Base-by-base conservation (phyloP, 2,888 invertebrate species). In the Thymelicus lineola region DNA sequence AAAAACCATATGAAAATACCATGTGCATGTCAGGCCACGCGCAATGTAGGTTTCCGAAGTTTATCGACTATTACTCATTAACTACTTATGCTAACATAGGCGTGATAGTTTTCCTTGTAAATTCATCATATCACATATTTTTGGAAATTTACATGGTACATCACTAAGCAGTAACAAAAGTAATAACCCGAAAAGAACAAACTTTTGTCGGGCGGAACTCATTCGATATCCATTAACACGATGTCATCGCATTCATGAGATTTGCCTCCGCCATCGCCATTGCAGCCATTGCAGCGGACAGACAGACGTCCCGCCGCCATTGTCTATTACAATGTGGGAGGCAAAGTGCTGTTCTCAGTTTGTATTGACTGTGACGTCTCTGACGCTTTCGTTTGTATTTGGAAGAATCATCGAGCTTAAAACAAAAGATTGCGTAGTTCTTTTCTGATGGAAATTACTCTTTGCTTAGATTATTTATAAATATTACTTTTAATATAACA, bases 301-400 rank as follows among this genome's bases (percentile, higher is more conserved):
- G 63, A 63, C 63, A 63, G 50, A 50, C 62, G 12, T 50, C 36
- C 36, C 36, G 62, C 36, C 50, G 50, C 50, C n/a, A 50, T 63
- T 63, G 50, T 63, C 1, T 15, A 36, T 17, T 36, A 63, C 48
- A 62, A 48, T 62, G 15, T n/a, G 20, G 46, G 46, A 46, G 17
- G 48, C 35, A n/a, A 35, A 48, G 45, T 28, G 17, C 46, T 61
- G 45, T 61, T 46, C 42, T 20, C 28, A 20, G 14, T 46, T 10
- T 20, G 61, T 46, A 61, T 61, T 46, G 28, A n/a, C 45, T 28
- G 7, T 46, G 58, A 58, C 38, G 15, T n/a, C n/a, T n/a, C n/a
- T n/a, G n/a, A n/a, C 38, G 45, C 61, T 28, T 46, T 61, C 28
- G 46, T 38, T 58, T 38, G 58, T 35, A 35, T 14, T 28, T 1